phyloP scores from a whole-genome alignment of 1,140 invertebrate species.

The Drosophila micromelanica region DNA sequence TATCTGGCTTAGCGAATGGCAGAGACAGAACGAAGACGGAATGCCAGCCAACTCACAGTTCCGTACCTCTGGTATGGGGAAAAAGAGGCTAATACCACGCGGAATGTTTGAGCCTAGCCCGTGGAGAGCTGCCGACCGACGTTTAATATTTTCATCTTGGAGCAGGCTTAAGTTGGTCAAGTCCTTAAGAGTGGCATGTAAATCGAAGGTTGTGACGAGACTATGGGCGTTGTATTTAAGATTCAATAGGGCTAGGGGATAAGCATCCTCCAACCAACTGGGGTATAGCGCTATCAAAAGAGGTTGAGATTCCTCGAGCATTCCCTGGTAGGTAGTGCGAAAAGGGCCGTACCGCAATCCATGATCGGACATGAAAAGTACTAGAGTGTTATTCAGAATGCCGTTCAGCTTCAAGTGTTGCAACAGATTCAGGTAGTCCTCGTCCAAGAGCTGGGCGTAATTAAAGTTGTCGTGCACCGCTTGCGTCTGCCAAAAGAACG shows the following conservation, averaged over 20 bases:
- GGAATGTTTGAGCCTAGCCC: constrained; percentile 19
- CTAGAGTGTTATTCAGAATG: constrained; percentile 87
- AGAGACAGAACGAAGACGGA: constrained; percentile 38
- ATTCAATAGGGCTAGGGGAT: constrained; percentile 87
- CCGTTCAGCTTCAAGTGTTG: constrained; percentile 48
- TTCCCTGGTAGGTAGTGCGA: constrained; percentile 89
- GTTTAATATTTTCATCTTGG: constrained; percentile 44
- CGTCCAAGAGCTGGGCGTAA: constrained; percentile 29
- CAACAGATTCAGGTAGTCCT: constrained; percentile 33
- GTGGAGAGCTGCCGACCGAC: constrained; percentile 24
- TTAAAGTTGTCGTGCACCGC: constrained; percentile 58
- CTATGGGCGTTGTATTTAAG: constrained; percentile 88
- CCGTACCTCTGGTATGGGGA: constrained; percentile 88
- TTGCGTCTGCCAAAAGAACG: constrained; percentile 58
- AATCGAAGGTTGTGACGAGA: constrained; percentile 92
- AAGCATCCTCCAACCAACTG: constrained; percentile 87
- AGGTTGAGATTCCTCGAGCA: constrained; percentile 93
- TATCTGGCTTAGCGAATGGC: constrained; percentile 3
- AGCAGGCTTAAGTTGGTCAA: constrained; percentile 85
- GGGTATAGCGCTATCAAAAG: constrained; percentile 92
- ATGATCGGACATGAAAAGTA: constrained; percentile 95
- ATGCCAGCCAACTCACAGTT: constrained; percentile 88
- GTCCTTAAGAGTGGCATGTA: constrained; percentile 88
- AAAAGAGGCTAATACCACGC: constrained; percentile 90
- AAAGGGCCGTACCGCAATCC: constrained; percentile 92